Evolutionary conservation across 1,140 invertebrate genomes (phyloP), one percentile per base, ranked within the genome.

Genomic region (Odontomachus brunneus): DNA sequence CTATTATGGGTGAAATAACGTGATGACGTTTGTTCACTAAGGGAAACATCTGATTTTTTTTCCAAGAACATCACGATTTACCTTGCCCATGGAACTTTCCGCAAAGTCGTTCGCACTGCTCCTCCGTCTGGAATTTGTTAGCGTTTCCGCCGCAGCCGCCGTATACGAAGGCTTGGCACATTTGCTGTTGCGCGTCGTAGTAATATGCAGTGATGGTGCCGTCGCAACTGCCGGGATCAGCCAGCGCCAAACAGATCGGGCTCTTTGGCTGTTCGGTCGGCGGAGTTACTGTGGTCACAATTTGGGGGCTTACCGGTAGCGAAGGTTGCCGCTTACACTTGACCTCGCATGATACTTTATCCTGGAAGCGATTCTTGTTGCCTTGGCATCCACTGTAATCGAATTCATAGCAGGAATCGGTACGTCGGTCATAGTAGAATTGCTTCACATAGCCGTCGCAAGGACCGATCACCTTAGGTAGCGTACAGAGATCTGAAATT

Each of bases 101-200:
- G 89, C 97, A 98, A 44, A 96, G 95, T 84, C 97, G 94, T 90
- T 97, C 96, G 90, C 98, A 98, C 72, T 97, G 96, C 91, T 98
- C 97, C 89, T 96, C 96, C 0, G 96, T 94, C 33, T 96, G 91
- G 93, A 97, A 98, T 90, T 97, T 95, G 91, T 98, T 98, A 19
- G 96, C 96, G 90, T 98, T 98, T 60, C 97, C 97, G 63, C 96
- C 96, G 91, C 98, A 98, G 11, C 97, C 97, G 11, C 96, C 96
- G 90, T 97, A 98, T 5, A 95, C 94, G 91, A 98, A 98, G 22
- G 96, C 95, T 44, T 95, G 94, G 90, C 97, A 98, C 11, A 89
- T 92, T 53, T 94, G 93, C 1, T 91, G 92, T 0, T 92, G 90
- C 0, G 92, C 87, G 90, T 98, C 96, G 92, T 96, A 99, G 94